Conservation (phyloP, 2,797 vertebrate species). For the Florisuga fusca region DNA sequence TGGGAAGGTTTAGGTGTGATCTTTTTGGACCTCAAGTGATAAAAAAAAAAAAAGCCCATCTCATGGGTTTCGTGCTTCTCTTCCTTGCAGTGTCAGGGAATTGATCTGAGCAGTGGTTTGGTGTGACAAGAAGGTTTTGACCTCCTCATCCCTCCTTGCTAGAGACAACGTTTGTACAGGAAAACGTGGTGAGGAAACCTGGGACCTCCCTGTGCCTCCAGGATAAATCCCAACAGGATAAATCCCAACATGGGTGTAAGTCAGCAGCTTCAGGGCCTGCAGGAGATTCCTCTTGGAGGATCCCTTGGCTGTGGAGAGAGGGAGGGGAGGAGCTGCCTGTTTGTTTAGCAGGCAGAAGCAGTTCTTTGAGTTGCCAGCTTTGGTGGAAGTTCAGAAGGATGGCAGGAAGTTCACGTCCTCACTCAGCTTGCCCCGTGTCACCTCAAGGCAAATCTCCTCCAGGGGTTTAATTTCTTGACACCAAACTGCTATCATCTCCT, state of each 20-base stretch:
- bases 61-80: background rate
- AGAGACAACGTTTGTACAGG: background rate
- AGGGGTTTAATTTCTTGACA: background rate
- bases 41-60: background rate
- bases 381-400: background rate
- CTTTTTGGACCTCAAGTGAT: background rate
- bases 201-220: background rate
- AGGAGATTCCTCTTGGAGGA: background rate
- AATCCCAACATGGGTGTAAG: background rate
- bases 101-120: background rate
- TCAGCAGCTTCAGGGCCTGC: background rate
- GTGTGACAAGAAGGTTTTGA: background rate
- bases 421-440: accelerated
- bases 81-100: background rate
- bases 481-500: background rate
- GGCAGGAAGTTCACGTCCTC: background rate
- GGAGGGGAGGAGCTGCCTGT: background rate
- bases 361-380: background rate
- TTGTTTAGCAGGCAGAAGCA: background rate
- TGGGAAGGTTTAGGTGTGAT: too few species aligned
- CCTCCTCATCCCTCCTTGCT: background rate
- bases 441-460: accelerated
- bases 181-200: background rate
- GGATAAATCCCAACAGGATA: background rate
- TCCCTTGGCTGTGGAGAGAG: background rate